phyloP scores from a whole-genome alignment of 1,140 invertebrate genomes.

The Euborellia annulipes region DNA sequence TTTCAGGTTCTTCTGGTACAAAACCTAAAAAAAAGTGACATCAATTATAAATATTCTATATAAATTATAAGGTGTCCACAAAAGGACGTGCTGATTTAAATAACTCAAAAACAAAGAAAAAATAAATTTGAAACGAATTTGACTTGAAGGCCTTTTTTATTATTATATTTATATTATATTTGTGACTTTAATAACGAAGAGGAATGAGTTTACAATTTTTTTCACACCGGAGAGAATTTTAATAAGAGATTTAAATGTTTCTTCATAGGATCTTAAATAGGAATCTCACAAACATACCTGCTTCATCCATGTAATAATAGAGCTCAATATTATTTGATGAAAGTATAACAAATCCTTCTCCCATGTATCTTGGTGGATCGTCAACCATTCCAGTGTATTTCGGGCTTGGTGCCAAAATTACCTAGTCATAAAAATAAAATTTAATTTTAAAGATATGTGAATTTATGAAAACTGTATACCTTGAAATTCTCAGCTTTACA shows the following conservation, averaged over 20 bases:
- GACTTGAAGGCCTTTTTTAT: no score
- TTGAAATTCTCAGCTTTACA: slow-evolving; percentile 90
- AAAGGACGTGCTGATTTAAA: background rate
- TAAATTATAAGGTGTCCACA: background rate
- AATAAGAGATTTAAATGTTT: no score
- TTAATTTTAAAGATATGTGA: no score
- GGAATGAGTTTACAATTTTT: no score
- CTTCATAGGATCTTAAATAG: no score
- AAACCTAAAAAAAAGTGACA: slow-evolving; percentile 40
- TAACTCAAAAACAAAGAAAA: background rate
- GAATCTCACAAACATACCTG: slow-evolving; percentile 40
- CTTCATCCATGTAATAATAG: slow-evolving; percentile 94
- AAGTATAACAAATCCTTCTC: slow-evolving; percentile 92
- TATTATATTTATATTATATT: no score
- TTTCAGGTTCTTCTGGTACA: slow-evolving; percentile 76
- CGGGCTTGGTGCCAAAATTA: slow-evolving; percentile 82
- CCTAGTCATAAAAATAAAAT: slow-evolving; percentile 24
- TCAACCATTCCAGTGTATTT: slow-evolving; percentile 87
- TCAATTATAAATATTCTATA: background rate
- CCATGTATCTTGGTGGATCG: slow-evolving; percentile 94
- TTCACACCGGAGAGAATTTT: no score
- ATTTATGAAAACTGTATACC: slow-evolving; percentile 22
- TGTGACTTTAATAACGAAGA: no score
- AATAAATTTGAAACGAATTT: background rate
- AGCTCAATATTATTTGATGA: slow-evolving; percentile 88